phyloP scores from a whole-genome alignment of 2,888 invertebrate species.

The Campaea margaritaria region DNA sequence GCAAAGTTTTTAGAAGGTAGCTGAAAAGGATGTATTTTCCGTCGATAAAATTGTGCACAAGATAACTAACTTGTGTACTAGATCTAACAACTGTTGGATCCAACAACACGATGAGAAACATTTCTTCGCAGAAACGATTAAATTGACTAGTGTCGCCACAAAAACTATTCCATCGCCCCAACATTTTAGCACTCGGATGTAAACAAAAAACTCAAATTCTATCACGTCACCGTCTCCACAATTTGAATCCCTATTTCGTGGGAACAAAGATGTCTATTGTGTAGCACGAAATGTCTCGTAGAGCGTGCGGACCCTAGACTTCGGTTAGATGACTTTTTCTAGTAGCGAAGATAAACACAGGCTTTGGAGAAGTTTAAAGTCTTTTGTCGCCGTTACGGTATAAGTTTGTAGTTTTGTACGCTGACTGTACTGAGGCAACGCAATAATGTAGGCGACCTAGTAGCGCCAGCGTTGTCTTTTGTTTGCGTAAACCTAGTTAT shows the following conservation, averaged over 20 bases:
- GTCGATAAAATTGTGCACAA: too few relatives aligned
- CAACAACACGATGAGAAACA: not conserved
- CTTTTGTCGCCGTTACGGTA: slow-evolving; percentile 40
- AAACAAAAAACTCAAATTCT: slow-evolving; percentile 16
- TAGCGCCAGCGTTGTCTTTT: slow-evolving; percentile 1
- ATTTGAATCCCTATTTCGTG: slow-evolving; percentile 7
- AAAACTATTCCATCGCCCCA: slow-evolving; percentile 15
- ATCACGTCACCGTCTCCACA: not conserved
- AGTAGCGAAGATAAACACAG: slow-evolving; percentile 37
- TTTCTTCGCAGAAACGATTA: slow-evolving; percentile 2
- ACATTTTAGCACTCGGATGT: slow-evolving; percentile 7
- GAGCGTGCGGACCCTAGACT: slow-evolving; percentile 27
- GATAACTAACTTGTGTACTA: too few relatives aligned
- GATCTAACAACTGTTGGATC: too few relatives aligned
- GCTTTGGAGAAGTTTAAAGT: slow-evolving; percentile 35
- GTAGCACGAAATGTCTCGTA: slow-evolving; percentile 8
- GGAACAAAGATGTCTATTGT: slow-evolving; percentile 11
- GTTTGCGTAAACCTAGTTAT: not conserved
- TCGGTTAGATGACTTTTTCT: slow-evolving; percentile 41
- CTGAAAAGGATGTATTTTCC: too few relatives aligned
- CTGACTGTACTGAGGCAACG: slow-evolving; percentile 31
- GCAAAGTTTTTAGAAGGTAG: too few relatives aligned
- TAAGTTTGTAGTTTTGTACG: slow-evolving; percentile 28
- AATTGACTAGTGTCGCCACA: not conserved
- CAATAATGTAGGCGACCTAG: slow-evolving; percentile 21